Conservation (phyloP, 2,888 invertebrate genomes). For the Dryomyza anilis region DNA sequence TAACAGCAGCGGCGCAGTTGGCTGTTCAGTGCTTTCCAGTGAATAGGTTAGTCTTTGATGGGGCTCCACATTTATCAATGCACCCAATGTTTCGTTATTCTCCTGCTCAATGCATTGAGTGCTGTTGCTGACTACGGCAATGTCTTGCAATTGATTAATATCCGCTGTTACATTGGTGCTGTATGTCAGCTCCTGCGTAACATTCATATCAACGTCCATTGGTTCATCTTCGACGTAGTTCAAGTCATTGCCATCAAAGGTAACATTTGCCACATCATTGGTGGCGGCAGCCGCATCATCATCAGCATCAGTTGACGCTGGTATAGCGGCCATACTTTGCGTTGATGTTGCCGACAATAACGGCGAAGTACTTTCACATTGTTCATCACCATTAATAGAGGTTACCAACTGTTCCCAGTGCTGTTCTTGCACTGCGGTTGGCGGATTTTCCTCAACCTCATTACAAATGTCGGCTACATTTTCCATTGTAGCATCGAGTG, state of each 20-base stretch:
- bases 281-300: conserved; percentile 25
- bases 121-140: too few relatives aligned
- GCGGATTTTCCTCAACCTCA: conserved; percentile 7
- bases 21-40: neutral
- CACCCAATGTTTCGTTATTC: too few relatives aligned
- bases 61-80: neutral
- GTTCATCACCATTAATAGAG: conserved; percentile 23
- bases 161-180: conserved; percentile 9
- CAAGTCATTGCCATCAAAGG: conserved; percentile 26
- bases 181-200: conserved; percentile 44
- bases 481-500: conserved; percentile 39
- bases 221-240: conserved; percentile 48
- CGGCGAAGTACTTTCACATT: conserved; percentile 25
- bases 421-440: neutral
- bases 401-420: conserved; percentile 2
- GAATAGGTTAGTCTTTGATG: neutral
- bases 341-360: conserved; percentile 10
- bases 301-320: too few relatives aligned
- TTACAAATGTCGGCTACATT: conserved; percentile 20
- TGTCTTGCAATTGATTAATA: neutral
- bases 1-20: too few relatives aligned
- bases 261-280: conserved; percentile 6
- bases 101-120: too few relatives aligned
- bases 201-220: conserved; percentile 51
- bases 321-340: too few relatives aligned